A percentile compares a stretch with the other conserved stretches of the same genome.
Evolutionary conservation across 2,113 vertebrate genomes (phyloP).

Genomic region (Thymallus thymallus): DNA sequence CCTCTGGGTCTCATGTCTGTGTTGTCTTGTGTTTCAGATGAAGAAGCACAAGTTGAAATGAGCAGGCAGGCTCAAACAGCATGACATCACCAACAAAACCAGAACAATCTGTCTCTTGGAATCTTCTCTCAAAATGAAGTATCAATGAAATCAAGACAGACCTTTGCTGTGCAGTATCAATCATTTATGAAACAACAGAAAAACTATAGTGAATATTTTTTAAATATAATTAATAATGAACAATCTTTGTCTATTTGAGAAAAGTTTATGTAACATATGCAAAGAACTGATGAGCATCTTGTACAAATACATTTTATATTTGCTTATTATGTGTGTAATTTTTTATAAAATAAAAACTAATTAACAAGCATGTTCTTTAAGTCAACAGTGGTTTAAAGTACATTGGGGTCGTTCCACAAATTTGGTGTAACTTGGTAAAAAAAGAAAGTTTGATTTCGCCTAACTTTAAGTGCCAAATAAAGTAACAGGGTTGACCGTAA

Average conservation of each 20-base stretch:
- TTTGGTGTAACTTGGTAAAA: not conserved
- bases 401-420: not conserved
- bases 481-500: no score
- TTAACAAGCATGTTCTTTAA: not conserved
- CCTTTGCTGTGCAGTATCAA: not conserved
- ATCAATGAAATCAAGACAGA: not conserved
- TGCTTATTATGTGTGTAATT: not conserved
- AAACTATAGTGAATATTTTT: no score
- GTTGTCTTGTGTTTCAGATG: conserved; percentile 68
- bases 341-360: not conserved
- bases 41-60: conserved; percentile 95
- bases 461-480: not conserved
- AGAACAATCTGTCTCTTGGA: no score
- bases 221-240: not conserved
- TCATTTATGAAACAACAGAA: not conserved
- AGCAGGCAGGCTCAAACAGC: no score
- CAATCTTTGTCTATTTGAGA: not conserved
- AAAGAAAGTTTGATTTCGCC: not conserved
- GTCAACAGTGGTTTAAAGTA: not conserved
- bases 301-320: conserved; percentile 1
- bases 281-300: not conserved
- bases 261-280: not conserved
- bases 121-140: not conserved
- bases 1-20: conserved; percentile 18
- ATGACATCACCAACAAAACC: no score